Evolutionary conservation across 2,888 invertebrate genomes (phyloP).

Genomic region (Buathra laborator): DNA sequence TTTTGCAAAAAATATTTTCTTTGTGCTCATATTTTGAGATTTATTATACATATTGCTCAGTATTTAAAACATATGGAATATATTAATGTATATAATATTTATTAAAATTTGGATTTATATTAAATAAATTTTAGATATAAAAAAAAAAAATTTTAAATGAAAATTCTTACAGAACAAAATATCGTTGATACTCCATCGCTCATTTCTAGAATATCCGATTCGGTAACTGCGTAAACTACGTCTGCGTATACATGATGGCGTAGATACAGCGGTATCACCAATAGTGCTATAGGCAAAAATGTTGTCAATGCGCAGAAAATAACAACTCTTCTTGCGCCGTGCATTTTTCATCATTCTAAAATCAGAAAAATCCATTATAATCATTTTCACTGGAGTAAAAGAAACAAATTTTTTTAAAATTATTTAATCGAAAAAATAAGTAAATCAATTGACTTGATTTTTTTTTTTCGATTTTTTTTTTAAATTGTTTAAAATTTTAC

Average conservation of each 20-base stretch:
- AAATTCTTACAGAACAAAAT: slow-evolving; percentile 88
- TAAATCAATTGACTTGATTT: not conserved
- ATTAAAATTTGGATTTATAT: too few species aligned
- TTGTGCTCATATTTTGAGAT: not conserved
- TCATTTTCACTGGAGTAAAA: not conserved
- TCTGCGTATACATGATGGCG: slow-evolving; percentile 92
- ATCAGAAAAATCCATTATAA: not conserved
- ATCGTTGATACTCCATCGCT: slow-evolving; percentile 93
- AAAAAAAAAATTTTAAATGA: not conserved
- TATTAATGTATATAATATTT: too few species aligned
- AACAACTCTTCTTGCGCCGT: slow-evolving; percentile 92
- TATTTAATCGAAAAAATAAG: not conserved
- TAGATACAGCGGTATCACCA: slow-evolving; percentile 92
- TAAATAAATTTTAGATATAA: too few species aligned
- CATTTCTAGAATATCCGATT: slow-evolving; percentile 94
- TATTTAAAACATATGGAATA: too few species aligned
- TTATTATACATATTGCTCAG: not conserved
- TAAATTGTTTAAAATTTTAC: not conserved
- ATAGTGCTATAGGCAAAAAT: slow-evolving; percentile 90
- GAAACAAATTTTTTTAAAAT: not conserved
- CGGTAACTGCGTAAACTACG: slow-evolving; percentile 92
- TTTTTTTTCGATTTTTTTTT: not conserved
- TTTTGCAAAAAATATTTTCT: not conserved
- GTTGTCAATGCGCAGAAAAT: slow-evolving; percentile 92
- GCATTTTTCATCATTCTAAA: slow-evolving; percentile 89